Base-by-base conservation (phyloP, 2,113 vertebrate genomes). In the Brienomyrus brachyistius region DNA sequence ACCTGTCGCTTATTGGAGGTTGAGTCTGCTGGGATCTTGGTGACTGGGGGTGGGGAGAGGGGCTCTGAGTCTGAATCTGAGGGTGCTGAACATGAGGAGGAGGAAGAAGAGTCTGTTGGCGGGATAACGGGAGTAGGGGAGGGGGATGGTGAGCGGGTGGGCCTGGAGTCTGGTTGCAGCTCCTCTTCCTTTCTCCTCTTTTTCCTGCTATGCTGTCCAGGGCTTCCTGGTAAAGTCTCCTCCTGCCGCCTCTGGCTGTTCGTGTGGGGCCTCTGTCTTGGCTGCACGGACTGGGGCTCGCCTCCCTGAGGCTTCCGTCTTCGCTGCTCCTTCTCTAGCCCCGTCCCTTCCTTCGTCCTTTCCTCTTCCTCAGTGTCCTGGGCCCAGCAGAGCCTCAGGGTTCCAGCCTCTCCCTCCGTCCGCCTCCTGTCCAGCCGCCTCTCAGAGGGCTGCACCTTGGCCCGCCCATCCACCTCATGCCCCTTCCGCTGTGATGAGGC, bases 51-150 rank as follows among this genome's bases (percentile, higher is more conserved):
- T 43, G 87, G 93, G 23, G 77, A 94, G 91, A 96, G 95, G 48
- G 95, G 96, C 90, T 98, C 97, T 0, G 97, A 97, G 80, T 97
- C 97, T 0, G 96, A 97, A 88, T 95, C 95, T 0, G 97, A 97
- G 96, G 17, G 82, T 10, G 45, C 74, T 80, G 74, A 84, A 11
- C 15, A 84, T 35, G 94, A 96, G 95, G 93, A 92, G 40, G 92
- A 90, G 85, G 91, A 91, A 40, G 91, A 86, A 66, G 95, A 95
- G 88, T 93, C 94, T 0, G 94, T 95, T 84, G 96, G 96, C 5
- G 87, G 0, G 95, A 97, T 3, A 15, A 89, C 91, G 23, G 93
- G 93, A 92, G 92, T 91, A 48, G 93, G 92, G 23, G 94, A 97
- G 0, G 94, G 96, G 5, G 97, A 96, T 88, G 89, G 89, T 1